Percentiles rank a stretch among this genome's conserved stretches.
phyloP scores from a whole-genome alignment of 2,113 vertebrate genomes.

The Bos taurus region DNA sequence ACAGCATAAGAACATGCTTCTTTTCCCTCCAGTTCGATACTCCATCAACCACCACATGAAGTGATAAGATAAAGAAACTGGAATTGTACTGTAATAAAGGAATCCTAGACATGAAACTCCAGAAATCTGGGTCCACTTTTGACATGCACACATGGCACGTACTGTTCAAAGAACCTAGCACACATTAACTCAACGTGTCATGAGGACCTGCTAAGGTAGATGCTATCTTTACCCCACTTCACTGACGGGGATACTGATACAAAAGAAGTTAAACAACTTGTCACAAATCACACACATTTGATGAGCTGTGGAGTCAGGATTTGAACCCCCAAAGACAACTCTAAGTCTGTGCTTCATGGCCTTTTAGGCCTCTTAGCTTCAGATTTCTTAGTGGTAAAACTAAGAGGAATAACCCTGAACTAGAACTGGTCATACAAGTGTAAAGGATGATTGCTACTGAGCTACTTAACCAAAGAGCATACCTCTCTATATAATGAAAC shows the following conservation, averaged over 20 bases:
- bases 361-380: background rate
- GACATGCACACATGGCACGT: background rate
- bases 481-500: background rate
- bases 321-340: background rate
- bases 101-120: background rate
- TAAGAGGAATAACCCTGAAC: background rate
- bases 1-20: background rate
- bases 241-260: background rate
- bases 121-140: background rate
- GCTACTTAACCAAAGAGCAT: background rate
- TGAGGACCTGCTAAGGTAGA: background rate
- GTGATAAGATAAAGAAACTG: background rate
- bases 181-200: background rate
- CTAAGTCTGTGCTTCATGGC: too few relatives aligned
- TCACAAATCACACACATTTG: background rate
- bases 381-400: background rate
- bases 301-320: background rate
- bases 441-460: background rate
- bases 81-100: background rate
- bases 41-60: background rate
- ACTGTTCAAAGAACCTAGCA: background rate
- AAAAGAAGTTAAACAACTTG: background rate
- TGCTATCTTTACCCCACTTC: background rate
- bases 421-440: background rate
- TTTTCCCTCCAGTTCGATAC: background rate